These are phyloP conservation scores for Dendropsophus ebraccatus DNA, from an alignment of 2,113 vertebrate species.

Conservation along the genomic window DNA sequence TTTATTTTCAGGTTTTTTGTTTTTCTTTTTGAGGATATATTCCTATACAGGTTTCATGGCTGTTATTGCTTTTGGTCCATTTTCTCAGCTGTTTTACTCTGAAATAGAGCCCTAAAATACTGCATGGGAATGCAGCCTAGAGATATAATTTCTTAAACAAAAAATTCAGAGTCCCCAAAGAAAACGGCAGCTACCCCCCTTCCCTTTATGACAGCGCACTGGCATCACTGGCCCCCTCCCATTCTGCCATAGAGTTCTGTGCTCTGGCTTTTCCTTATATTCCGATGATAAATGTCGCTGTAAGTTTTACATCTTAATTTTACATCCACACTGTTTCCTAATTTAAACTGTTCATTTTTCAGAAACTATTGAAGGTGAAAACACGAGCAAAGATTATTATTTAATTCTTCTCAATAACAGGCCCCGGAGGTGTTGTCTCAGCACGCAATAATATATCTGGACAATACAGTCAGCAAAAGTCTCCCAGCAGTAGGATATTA, in stretches of 20 bases:
- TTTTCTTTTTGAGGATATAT: too few species aligned
- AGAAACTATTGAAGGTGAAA: background rate
- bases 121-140: too few species aligned
- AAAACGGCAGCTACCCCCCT: too few species aligned
- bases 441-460: background rate
- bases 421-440: background rate
- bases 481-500: constrained; percentile 9
- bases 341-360: background rate
- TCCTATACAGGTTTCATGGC: too few species aligned
- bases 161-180: too few species aligned
- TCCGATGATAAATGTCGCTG: background rate
- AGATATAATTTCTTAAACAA: too few species aligned
- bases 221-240: too few species aligned
- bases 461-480: constrained; percentile 1
- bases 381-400: background rate
- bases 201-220: too few species aligned
- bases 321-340: background rate
- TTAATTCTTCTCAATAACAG: constrained; percentile 3
- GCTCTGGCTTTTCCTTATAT: background rate
- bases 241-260: background rate
- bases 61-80: too few species aligned
- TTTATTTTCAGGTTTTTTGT: too few species aligned
- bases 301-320: background rate
- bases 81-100: too few species aligned
- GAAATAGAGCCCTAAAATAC: too few species aligned